These are phyloP conservation scores for Micromesistius poutassou DNA, from an alignment of 2,797 vertebrate species.

Conservation along the genomic window DNA sequence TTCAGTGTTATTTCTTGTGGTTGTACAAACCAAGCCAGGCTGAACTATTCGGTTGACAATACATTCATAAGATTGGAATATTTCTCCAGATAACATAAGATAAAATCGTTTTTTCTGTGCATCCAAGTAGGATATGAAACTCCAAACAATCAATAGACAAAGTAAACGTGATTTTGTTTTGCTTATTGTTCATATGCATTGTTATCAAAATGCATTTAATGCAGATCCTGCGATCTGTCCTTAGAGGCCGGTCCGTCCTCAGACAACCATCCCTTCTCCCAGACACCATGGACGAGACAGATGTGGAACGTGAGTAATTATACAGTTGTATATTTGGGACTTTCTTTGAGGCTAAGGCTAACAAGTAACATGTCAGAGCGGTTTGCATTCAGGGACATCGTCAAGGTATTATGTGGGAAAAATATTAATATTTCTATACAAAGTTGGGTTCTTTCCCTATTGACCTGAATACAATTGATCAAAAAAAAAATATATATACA, in stretches of 20 bases:
- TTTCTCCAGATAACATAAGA: neutral
- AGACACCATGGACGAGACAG: conserved; percentile 70
- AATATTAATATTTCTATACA: no score
- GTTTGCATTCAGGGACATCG: no score
- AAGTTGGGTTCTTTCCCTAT: neutral
- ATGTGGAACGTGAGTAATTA: conserved; percentile 75
- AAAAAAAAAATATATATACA: neutral
- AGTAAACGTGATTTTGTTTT: no score
- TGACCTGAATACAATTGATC: neutral
- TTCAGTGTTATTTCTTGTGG: no score
- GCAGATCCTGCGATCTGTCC: conserved; percentile 5
- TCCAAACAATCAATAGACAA: neutral
- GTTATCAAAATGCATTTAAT: neutral
- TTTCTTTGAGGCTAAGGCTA: neutral
- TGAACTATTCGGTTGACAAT: neutral
- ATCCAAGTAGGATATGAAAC: neutral
- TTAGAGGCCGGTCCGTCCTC: conserved; percentile 32
- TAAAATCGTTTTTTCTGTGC: neutral
- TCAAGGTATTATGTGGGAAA: no score
- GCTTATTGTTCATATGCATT: neutral
- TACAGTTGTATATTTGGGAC: neutral
- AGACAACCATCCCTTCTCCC: conserved; percentile 42
- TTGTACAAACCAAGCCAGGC: no score
- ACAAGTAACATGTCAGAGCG: neutral
- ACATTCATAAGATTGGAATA: neutral